Percentiles rank a stretch among this genome's conserved stretches.
These are phyloP conservation scores for Nemotelus pantherinus DNA, from an alignment of 2,888 invertebrate genomes.

Conservation along the genomic window DNA sequence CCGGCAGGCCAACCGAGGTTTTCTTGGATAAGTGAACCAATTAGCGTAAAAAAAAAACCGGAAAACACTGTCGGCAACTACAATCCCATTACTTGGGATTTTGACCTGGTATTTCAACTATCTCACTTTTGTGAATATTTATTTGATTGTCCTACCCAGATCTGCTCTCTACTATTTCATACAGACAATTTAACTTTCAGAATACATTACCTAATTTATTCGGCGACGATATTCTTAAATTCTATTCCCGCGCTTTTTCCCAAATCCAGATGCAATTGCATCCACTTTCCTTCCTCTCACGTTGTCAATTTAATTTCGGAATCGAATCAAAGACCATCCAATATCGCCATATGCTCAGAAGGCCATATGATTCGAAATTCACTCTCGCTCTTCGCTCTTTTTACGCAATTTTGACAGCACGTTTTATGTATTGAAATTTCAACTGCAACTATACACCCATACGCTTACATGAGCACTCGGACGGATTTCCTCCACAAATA, in stretches of 20 bases:
- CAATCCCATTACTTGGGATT: too few species aligned
- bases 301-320: background rate
- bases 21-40: too few species aligned
- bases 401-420: slow-evolving; percentile 30
- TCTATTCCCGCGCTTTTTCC: background rate
- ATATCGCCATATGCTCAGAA: too few species aligned
- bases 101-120: too few species aligned
- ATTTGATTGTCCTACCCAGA: too few species aligned
- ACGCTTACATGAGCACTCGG: slow-evolving; percentile 9
- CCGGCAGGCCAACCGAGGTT: too few species aligned
- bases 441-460: background rate
- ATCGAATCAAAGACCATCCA: slow-evolving; percentile 1
- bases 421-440: slow-evolving; percentile 38
- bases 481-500: too few species aligned
- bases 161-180: too few species aligned
- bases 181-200: background rate
- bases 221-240: background rate
- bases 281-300: slow-evolving; percentile 21
- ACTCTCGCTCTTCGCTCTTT: background rate
- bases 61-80: too few species aligned
- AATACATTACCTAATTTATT: background rate
- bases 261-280: slow-evolving; percentile 17
- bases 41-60: too few species aligned
- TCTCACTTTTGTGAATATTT: too few species aligned
- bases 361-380: slow-evolving; percentile 21